Conservation (phyloP, 2,888 invertebrate genomes). For the Chrysolina haemoptera region DNA sequence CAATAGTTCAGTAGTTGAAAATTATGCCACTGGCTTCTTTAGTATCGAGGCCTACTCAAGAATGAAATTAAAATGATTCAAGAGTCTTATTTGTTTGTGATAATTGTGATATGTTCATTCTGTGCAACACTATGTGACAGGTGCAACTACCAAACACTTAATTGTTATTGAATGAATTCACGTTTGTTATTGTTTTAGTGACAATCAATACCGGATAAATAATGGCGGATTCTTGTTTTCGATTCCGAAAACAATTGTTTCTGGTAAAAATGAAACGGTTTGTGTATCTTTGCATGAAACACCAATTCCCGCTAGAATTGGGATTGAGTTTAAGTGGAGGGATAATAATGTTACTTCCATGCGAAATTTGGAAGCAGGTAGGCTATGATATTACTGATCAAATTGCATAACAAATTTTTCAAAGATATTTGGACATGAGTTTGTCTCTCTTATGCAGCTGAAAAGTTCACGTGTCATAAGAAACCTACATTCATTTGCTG, state of each 20-base stretch:
- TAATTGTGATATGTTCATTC: not conserved
- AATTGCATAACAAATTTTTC: no score
- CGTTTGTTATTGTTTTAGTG: slow-evolving; percentile 27
- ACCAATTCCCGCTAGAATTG: slow-evolving; percentile 56
- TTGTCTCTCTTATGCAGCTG: no score
- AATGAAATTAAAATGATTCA: slow-evolving; percentile 9
- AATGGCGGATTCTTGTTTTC: slow-evolving; percentile 64
- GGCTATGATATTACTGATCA: slow-evolving; percentile 5
- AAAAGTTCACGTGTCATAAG: no score
- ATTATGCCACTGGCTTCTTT: not conserved
- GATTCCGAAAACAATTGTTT: slow-evolving; percentile 63
- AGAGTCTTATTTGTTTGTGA: not conserved
- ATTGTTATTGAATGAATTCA: not conserved
- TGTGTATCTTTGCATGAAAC: slow-evolving; percentile 64
- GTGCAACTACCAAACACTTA: not conserved
- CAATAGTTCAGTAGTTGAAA: not conserved
- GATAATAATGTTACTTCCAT: slow-evolving; percentile 60
- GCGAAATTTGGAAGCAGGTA: slow-evolving; percentile 63
- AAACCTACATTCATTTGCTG: no score
- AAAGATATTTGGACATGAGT: no score
- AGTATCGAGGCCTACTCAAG: not conserved
- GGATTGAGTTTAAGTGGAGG: slow-evolving; percentile 64
- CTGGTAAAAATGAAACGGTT: slow-evolving; percentile 65
- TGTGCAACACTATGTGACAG: slow-evolving; percentile 19
- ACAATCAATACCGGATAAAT: slow-evolving; percentile 37